A percentile compares a stretch with the other conserved stretches of the same genome.
Evolutionary conservation across 2,888 invertebrate species (phyloP).

Genomic region (Oscheius sp.): DNA sequence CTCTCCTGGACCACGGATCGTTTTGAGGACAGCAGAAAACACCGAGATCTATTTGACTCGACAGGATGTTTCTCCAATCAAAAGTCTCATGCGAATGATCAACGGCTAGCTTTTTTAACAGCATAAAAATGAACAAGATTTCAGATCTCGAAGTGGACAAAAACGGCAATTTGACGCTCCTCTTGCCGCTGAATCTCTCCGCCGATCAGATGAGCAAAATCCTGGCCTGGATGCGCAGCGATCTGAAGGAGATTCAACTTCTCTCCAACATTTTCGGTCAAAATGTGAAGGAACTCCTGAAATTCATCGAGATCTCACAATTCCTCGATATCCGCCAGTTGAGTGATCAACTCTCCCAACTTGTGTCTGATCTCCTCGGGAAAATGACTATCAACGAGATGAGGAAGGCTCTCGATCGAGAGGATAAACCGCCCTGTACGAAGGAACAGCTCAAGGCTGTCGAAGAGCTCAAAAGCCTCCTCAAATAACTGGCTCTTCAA

Average conservation of each 20-base stretch:
- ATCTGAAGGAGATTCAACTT: neutral
- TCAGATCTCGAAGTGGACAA: conserved; percentile 4
- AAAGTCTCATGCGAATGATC: conserved; percentile 7
- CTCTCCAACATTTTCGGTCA: neutral
- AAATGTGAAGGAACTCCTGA: neutral
- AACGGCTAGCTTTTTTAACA: neutral
- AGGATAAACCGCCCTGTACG: conserved; percentile 4
- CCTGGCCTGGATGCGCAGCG: neutral
- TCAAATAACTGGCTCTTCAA: neutral
- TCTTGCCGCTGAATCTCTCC: neutral
- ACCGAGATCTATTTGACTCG: conserved; percentile 4
- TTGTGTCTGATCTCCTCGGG: neutral
- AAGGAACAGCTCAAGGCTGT: neutral
- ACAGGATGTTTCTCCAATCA: neutral
- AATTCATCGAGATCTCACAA: conserved; percentile 16
- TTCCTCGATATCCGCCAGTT: conserved; percentile 10
- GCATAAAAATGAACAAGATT: neutral
- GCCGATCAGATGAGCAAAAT: conserved; percentile 5
- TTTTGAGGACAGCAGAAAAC: neutral
- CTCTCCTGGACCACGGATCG: conserved; percentile 1
- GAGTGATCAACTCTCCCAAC: neutral
- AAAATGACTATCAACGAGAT: neutral
- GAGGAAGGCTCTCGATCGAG: conserved; percentile 17
- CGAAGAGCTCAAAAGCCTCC: neutral
- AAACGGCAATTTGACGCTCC: neutral